phyloP scores from a whole-genome alignment of 2,888 invertebrate species.

The Panopea generosa region DNA sequence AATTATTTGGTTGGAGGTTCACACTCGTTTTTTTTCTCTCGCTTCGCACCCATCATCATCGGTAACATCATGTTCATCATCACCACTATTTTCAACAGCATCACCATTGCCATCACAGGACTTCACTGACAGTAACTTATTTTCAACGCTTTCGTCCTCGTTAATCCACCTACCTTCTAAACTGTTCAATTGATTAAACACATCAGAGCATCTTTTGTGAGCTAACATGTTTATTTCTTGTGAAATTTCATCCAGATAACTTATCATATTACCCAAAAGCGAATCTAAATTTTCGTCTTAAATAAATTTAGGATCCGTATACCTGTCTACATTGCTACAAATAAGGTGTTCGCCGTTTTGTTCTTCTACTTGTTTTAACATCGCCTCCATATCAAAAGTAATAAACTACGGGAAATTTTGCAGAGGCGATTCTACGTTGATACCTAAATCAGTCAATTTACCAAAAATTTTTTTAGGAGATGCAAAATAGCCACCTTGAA shows the following conservation, averaged over 20 bases:
- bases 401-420: constrained; percentile 1
- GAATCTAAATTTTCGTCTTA: not conserved
- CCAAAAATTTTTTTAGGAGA: not conserved
- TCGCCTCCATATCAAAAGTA: not conserved
- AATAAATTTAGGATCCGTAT: not conserved
- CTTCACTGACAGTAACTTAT: not conserved
- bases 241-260: constrained; percentile 2
- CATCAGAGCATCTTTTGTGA: not conserved
- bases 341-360: not conserved
- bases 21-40: constrained; percentile 5
- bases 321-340: not conserved
- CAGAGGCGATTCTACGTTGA: not conserved
- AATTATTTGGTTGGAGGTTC: constrained; percentile 8
- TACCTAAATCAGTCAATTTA: not conserved
- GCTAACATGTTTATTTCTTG: not conserved
- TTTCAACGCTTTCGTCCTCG: not conserved
- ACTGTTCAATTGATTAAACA: not conserved
- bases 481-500: not conserved
- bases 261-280: not conserved
- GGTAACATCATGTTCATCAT: not conserved
- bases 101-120: not conserved
- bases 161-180: not conserved
- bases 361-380: constrained; percentile 1
- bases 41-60: not conserved
- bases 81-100: not conserved